Base-by-base conservation (phyloP, 1,140 invertebrate species). In the Brachionus asplanchnoidis region DNA sequence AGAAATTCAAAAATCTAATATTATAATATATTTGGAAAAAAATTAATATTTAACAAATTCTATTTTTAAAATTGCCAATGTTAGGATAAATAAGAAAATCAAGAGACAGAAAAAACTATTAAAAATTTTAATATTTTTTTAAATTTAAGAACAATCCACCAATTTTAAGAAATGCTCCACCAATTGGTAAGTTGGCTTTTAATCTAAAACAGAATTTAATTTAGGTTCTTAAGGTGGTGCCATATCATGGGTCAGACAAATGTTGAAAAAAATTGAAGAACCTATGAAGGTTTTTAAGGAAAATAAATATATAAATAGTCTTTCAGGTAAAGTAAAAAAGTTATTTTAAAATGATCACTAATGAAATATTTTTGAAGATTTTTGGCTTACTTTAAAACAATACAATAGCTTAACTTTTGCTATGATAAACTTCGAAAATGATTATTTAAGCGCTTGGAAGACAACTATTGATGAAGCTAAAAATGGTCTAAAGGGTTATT, bases 391-490 rank as follows among this genome's bases (percentile, higher is more conserved):
- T 17, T 87, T 88, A 0, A 86, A 85, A 44, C 88, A 88, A 32
- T 90, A 89, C 86, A 90, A 90, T 85, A 86, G 87, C 79, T 86
- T 89, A 12, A 88, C 88, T 4, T 88, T 87, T 23, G 88, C 88
- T 14, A 85, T 90, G 60, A 88, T 89, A 2, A 88, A 87, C 9
- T 90, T 89, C 87, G 89, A 90, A 84, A 89, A 88, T 78, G 78
- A 88, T 11, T 90, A 88, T 87, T 88, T 89, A 73, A 87, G 87
- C 0, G 87, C 88, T 82, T 89, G 89, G 89, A 89, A 88, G 84
- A 87, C 85, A 32, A 86, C 86, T 28, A 89, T 90, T 56, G 89
- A 89, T 46, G 86, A 87, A n/a, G 88, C 87, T 8, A 86, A 87
- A 40, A 86, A 85, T 85, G 89, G 88, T 32, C 85, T 90, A 1